These are phyloP conservation scores for Drosophila takahashii DNA, from an alignment of 1,140 invertebrate genomes.

Conservation along the genomic window DNA sequence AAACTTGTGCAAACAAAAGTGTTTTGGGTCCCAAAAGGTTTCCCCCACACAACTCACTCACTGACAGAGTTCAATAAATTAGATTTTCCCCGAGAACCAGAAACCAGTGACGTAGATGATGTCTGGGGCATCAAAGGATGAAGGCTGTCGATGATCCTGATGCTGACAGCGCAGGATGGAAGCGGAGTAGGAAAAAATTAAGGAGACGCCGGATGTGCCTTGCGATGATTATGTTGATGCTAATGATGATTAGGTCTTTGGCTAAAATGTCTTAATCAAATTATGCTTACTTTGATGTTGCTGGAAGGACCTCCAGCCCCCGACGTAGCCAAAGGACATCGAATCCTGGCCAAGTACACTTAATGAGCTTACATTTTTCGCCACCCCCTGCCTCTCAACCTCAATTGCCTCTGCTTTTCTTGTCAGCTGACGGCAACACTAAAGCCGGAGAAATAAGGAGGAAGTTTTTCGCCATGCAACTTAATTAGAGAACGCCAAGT, in stretches of 20 bases:
- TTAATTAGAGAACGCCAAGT: conserved; percentile 79
- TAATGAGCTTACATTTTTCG: conserved; percentile 80
- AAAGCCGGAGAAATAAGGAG: conserved; percentile 12
- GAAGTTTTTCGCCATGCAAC: conserved; percentile 72
- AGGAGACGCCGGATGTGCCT: conserved; percentile 56
- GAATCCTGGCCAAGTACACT: conserved; percentile 69
- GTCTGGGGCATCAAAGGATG: conserved; percentile 68
- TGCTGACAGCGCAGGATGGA: conserved; percentile 37
- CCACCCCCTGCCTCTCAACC: conserved; percentile 3
- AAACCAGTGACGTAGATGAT: conserved; percentile 69
- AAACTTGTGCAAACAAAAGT: conserved; percentile 73
- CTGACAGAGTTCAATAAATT: conserved; percentile 75
- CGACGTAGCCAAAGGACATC: conserved; percentile 32
- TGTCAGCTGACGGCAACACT: conserved; percentile 56
- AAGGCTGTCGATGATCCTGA: conserved; percentile 35
- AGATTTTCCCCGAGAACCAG: conserved; percentile 36
- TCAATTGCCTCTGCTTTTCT: conserved; percentile 47
- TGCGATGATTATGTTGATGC: conserved; percentile 77
- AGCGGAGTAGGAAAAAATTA: conserved; percentile 18
- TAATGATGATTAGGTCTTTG: conserved; percentile 82
- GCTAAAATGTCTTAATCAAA: conserved; percentile 84
- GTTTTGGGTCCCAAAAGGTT: conserved; percentile 78
- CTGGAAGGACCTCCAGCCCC: conserved; percentile 32
- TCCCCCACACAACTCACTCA: conserved; percentile 37
- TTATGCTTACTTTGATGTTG: conserved; percentile 83